Evolutionary conservation across 2,888 invertebrate species (phyloP).

Genomic region (Cetonia aurata): DNA sequence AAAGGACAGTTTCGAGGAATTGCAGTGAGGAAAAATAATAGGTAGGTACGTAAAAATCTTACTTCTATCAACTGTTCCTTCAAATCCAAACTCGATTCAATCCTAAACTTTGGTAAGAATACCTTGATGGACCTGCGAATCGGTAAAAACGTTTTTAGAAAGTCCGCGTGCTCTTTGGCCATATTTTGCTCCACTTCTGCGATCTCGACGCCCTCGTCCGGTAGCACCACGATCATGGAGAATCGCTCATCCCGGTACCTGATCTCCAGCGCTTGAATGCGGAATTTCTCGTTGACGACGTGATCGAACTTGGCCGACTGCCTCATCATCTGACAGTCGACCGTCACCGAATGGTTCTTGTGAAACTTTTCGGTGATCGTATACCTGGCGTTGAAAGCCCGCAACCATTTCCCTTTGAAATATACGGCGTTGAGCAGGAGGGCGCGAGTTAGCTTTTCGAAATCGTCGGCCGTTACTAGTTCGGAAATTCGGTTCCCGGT

Average conservation of each 20-base stretch:
- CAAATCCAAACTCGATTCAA: conserved; percentile 80
- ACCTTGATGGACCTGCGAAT: conserved; percentile 69
- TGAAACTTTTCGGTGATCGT: conserved; percentile 77
- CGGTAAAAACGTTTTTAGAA: background rate
- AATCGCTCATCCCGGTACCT: conserved; percentile 77
- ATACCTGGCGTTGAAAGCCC: conserved; percentile 71
- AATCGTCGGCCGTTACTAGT: conserved; percentile 74
- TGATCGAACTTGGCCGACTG: conserved; percentile 69
- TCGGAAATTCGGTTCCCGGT: conserved; percentile 87
- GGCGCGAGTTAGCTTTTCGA: conserved; percentile 72
- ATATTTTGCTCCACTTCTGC: conserved; percentile 62
- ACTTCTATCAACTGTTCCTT: conserved; percentile 76
- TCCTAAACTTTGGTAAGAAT: conserved; percentile 83
- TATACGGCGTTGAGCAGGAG: conserved; percentile 88
- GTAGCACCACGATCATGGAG: conserved; percentile 84
- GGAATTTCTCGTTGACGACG: conserved; percentile 67
- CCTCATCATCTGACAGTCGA: conserved; percentile 81
- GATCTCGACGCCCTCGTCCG: conserved; percentile 77
- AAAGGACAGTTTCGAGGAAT: too few species aligned
- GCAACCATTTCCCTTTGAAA: conserved; percentile 84
- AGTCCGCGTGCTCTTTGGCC: conserved; percentile 64
- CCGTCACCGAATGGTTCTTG: conserved; percentile 67
- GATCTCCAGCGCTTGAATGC: conserved; percentile 77
- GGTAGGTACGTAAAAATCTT: too few species aligned
- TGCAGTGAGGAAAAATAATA: too few species aligned